Evolutionary conservation across 2,797 vertebrate species (phyloP).

Genomic region (Tympanoctomys barrerae): DNA sequence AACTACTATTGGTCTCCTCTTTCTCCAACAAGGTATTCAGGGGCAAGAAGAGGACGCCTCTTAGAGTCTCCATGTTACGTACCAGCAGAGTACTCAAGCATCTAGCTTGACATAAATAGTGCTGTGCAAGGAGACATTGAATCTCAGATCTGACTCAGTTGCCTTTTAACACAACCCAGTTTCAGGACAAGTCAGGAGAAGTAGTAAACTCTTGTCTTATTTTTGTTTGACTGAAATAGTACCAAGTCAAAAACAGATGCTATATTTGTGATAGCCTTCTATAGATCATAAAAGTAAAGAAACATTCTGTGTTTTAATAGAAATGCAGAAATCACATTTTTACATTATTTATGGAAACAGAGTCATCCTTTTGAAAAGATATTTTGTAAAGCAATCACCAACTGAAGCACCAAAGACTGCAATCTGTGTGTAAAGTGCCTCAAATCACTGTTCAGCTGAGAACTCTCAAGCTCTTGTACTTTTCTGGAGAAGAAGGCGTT

Average conservation of each 20-base stretch:
- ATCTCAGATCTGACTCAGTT: not conserved
- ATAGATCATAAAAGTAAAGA: constrained; percentile 22
- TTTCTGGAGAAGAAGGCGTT: not conserved
- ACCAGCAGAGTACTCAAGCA: not conserved
- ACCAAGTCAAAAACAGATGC: not conserved
- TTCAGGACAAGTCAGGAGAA: not conserved
- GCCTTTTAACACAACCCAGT: not conserved
- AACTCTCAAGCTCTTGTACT: not conserved
- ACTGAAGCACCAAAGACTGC: not conserved
- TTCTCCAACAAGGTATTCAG: constrained; percentile 44
- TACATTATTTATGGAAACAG: not conserved
- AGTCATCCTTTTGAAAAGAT: not conserved
- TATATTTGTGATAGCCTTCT: not conserved
- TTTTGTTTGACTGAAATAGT: not conserved
- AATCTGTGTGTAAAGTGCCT: not conserved
- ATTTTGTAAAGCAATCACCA: constrained; percentile 24
- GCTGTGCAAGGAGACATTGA: not conserved
- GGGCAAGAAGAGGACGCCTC: not conserved
- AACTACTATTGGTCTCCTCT: not conserved
- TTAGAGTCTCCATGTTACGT: not conserved
- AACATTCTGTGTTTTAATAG: not conserved
- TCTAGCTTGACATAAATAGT: not conserved
- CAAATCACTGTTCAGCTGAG: not conserved
- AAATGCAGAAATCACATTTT: constrained; percentile 10
- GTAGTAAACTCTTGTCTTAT: not conserved